A percentile compares a stretch with the other conserved stretches of the same genome.
These are phyloP conservation scores for Malurus alboscapulatus DNA, from an alignment of 2,113 vertebrate species.

Conservation along the genomic window DNA sequence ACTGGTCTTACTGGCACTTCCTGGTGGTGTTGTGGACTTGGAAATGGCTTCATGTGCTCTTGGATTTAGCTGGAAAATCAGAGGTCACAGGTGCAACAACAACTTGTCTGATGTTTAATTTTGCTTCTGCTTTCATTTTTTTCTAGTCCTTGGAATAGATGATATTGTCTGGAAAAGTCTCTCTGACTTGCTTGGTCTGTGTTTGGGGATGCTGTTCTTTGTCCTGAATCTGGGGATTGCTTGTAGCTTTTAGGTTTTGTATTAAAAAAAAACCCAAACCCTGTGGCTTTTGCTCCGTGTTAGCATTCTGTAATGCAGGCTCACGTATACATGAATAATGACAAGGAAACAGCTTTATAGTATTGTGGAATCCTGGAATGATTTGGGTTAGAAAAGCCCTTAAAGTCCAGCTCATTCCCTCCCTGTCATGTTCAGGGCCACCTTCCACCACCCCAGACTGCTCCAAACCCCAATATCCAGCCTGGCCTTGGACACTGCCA, in stretches of 20 bases:
- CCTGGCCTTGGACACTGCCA: background rate
- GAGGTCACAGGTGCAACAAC: background rate
- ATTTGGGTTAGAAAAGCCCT: fast-evolving
- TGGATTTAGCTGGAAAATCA: background rate
- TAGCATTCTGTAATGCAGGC: background rate
- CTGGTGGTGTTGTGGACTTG: background rate
- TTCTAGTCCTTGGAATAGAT: background rate
- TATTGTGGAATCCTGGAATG: background rate
- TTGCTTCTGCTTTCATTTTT: background rate
- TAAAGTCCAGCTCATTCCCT: fast-evolving
- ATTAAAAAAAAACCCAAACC: background rate
- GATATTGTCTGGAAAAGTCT: background rate
- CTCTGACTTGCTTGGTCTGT: background rate
- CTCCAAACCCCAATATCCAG: fast-evolving
- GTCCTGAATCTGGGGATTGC: background rate
- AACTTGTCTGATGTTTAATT: background rate
- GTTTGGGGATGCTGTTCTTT: background rate
- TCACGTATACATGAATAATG: background rate
- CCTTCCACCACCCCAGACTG: fast-evolving
- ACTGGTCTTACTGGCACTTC: background rate
- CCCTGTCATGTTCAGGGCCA: background rate
- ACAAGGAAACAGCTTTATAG: background rate
- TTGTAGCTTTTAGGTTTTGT: background rate
- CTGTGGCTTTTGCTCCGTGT: background rate
- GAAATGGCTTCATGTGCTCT: background rate